These are phyloP conservation scores for Potamarius usumacintae DNA, from an alignment of 2,113 vertebrate species.

Conservation along the genomic window DNA sequence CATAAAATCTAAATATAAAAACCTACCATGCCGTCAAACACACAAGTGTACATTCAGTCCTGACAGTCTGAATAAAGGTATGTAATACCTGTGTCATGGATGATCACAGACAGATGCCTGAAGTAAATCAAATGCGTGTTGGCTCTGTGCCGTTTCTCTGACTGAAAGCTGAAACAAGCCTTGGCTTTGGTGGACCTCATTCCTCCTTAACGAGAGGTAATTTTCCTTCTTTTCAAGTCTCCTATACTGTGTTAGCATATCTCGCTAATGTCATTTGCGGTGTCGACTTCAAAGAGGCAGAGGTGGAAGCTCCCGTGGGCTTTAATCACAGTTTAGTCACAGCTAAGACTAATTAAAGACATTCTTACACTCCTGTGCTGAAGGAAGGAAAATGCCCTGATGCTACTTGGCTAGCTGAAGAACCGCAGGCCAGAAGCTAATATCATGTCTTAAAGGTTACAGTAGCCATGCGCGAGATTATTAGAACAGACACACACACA, in stretches of 20 bases:
- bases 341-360: conserved; percentile 78
- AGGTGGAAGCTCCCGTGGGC: conserved; percentile 65
- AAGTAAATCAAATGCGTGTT: conserved; percentile 28
- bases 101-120: not conserved
- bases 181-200: conserved; percentile 29
- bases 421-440: conserved; percentile 16
- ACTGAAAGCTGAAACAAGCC: conserved; percentile 36
- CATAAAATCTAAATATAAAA: not conserved
- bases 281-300: conserved; percentile 69
- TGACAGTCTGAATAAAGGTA: not conserved
- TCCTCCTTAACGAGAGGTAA: conserved; percentile 47
- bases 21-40: not conserved
- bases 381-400: conserved; percentile 32
- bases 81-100: not conserved
- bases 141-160: conserved; percentile 36
- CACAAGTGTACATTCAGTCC: not conserved
- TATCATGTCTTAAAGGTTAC: conserved; percentile 4
- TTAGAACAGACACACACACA: conserved; percentile 26
- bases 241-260: conserved; percentile 59
- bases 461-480: conserved; percentile 53
- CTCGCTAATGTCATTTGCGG: conserved; percentile 65
- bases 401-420: not conserved
- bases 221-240: conserved; percentile 58
- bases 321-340: conserved; percentile 81
- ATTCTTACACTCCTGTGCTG: conserved; percentile 41